These are phyloP conservation scores for Neoarius graeffei DNA, from an alignment of 2,113 vertebrate genomes.

Conservation along the genomic window DNA sequence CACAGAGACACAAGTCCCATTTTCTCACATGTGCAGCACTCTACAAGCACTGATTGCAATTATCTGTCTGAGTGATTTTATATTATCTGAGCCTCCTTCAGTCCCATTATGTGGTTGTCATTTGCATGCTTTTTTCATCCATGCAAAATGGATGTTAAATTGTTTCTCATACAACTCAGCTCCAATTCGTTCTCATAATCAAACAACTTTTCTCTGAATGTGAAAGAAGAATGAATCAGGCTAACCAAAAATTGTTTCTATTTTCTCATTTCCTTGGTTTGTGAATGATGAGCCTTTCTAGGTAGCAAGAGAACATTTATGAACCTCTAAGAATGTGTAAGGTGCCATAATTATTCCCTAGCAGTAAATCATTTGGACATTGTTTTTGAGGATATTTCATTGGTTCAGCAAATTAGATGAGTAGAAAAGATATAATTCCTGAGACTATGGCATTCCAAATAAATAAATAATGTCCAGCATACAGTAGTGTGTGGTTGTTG, in stretches of 20 bases:
- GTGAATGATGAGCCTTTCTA: background rate
- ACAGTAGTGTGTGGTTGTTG: background rate
- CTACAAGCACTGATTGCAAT: conserved; percentile 44
- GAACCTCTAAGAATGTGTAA: background rate
- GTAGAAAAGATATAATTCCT: background rate
- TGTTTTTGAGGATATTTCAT: background rate
- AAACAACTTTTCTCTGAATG: conserved; percentile 22
- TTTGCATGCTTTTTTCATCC: conserved; percentile 51
- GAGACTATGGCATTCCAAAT: background rate
- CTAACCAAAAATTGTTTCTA: background rate
- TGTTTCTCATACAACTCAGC: conserved; percentile 45
- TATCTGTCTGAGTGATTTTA: conserved; percentile 53
- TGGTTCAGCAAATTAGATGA: background rate
- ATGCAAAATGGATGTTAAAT: conserved; percentile 53
- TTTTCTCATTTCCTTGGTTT: background rate
- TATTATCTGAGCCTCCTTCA: conserved; percentile 44
- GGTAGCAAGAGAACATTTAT: background rate
- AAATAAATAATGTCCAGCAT: background rate
- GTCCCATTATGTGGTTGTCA: conserved; percentile 47
- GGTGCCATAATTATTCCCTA: background rate
- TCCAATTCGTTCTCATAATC: conserved; percentile 46
- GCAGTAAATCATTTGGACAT: background rate
- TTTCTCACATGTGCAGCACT: conserved; percentile 22
- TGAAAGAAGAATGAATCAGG: conserved; percentile 8
- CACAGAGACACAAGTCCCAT: background rate